phyloP scores from a whole-genome alignment of 2,113 vertebrate species.

The Pseudorhombus dupliciocellatus region DNA sequence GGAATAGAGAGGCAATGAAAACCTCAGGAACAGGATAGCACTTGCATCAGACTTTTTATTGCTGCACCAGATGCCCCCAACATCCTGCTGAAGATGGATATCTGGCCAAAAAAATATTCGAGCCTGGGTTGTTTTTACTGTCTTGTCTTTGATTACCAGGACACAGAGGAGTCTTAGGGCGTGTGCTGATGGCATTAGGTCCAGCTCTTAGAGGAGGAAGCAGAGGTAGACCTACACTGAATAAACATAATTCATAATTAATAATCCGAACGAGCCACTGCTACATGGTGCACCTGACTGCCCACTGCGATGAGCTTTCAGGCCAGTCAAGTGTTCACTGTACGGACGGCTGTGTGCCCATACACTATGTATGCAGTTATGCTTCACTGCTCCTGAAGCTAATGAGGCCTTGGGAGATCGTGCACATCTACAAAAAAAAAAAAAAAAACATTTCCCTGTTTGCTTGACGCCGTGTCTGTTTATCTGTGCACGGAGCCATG shows the following conservation, averaged over 20 bases:
- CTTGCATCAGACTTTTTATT: constrained; percentile 33
- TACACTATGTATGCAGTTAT: constrained; percentile 46
- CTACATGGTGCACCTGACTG: constrained; percentile 61
- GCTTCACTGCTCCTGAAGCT: constrained; percentile 35
- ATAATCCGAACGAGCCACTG: constrained; percentile 45
- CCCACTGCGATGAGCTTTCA: constrained; percentile 49
- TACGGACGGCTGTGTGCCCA: constrained; percentile 25
- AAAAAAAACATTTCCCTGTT: constrained; percentile 42
- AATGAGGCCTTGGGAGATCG: constrained; percentile 72
- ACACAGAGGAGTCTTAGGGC: background rate
- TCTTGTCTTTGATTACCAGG: constrained; percentile 5
- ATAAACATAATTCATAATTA: constrained; percentile 64
- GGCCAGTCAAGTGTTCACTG: constrained; percentile 54
- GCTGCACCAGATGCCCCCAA: constrained; percentile 10
- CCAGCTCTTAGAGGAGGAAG: constrained; percentile 18
- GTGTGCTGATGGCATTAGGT: background rate
- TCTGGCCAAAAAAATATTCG: constrained; percentile 7
- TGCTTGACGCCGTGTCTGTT: constrained; percentile 38
- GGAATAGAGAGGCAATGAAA: constrained; percentile 60
- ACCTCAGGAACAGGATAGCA: constrained; percentile 37
- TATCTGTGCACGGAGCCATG: constrained; percentile 45
- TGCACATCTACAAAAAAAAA: no score
- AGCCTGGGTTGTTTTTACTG: constrained; percentile 1
- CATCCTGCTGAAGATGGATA: constrained; percentile 7
- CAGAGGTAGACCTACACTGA: constrained; percentile 22